Conservation (phyloP, 2,797 vertebrate species). For the Gymnocypris eckloni region DNA sequence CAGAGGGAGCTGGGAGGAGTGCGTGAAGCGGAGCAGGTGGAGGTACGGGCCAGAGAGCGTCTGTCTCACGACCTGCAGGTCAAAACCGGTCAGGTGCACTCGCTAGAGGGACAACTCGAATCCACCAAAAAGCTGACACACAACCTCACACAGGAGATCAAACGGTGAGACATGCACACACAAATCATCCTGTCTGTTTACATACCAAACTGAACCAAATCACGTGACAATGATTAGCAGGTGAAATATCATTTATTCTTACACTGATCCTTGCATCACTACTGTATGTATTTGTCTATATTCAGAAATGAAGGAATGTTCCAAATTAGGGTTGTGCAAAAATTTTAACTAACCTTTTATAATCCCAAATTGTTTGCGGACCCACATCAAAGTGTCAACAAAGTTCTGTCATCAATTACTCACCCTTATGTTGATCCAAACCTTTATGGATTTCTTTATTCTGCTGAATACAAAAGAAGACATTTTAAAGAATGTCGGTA, state of each 20-base stretch:
- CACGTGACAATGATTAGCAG: not conserved
- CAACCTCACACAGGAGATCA: conserved; percentile 74
- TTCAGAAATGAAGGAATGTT: not conserved
- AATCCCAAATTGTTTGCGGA: not conserved
- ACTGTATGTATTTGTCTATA: not conserved
- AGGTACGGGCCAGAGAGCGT: conserved; percentile 65
- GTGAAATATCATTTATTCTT: not conserved
- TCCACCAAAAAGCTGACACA: conserved; percentile 69
- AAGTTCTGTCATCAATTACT: not conserved
- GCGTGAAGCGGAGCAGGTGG: conserved; percentile 67
- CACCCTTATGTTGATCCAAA: not conserved
- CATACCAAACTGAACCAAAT: not conserved
- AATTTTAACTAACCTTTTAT: not conserved
- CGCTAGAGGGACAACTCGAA: conserved; percentile 80
- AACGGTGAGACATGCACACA: conserved; percentile 71
- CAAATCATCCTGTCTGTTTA: not conserved
- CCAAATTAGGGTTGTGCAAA: not conserved
- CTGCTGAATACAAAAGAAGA: not conserved
- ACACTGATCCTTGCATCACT: not conserved
- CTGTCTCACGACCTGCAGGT: conserved; percentile 79
- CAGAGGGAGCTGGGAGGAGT: conserved; percentile 75
- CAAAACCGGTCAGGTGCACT: conserved; percentile 78
- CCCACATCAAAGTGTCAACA: not conserved
- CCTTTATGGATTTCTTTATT: not conserved
- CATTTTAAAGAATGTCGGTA: not conserved